Evolutionary conservation across 2,797 vertebrate species (phyloP).

Genomic region (Rhyacichthys aspro): DNA sequence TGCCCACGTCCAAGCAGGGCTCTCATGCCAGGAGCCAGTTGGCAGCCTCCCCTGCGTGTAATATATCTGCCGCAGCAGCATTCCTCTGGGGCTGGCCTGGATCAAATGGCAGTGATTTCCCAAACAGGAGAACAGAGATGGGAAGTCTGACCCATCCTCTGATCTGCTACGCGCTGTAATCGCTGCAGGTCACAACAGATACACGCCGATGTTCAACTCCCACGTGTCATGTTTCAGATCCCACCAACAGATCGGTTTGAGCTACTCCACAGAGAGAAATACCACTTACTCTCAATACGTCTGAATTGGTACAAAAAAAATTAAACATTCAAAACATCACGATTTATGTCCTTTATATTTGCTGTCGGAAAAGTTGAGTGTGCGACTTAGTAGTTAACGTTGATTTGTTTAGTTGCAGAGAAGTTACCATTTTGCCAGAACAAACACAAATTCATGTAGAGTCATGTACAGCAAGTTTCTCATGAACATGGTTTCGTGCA

Average conservation of each 20-base stretch:
- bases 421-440: no score
- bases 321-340: no score
- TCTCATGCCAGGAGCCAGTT: constrained; percentile 63
- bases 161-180: constrained; percentile 73
- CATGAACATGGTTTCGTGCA: no score
- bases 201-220: constrained; percentile 61
- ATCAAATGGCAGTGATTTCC: constrained; percentile 81
- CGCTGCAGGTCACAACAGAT: constrained; percentile 70
- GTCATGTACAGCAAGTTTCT: no score
- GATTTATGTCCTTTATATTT: no score
- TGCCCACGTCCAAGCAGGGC: constrained; percentile 50
- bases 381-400: no score
- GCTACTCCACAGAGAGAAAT: not conserved
- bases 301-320: no score
- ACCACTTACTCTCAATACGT: no score
- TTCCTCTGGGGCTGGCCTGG: constrained; percentile 78
- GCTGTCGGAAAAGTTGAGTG: no score
- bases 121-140: constrained; percentile 73
- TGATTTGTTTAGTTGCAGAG: no score
- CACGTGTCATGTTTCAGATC: constrained; percentile 29
- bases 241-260: constrained; percentile 8
- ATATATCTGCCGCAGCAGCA: constrained; percentile 75
- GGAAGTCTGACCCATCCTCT: constrained; percentile 77
- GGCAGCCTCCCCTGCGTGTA: constrained; percentile 62
- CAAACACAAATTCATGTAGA: no score